Base-by-base conservation (phyloP, 2,113 vertebrate genomes). In the Hyla sarda region DNA sequence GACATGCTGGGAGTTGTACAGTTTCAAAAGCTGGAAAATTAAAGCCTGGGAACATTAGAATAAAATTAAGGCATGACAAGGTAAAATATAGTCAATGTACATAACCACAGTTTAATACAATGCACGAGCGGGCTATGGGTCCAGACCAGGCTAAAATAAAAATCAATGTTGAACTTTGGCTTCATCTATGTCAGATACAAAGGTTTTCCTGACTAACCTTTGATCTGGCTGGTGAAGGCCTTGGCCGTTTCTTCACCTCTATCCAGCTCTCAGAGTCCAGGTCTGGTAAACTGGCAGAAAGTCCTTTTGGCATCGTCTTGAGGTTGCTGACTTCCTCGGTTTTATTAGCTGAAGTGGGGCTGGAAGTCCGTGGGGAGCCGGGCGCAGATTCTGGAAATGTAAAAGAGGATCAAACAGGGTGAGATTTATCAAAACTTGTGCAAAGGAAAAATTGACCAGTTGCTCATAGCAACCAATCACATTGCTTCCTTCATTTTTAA, bases 211-310 rank as follows among this genome's bases (percentile, higher is more conserved):
- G 11, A 81, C 81, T 82, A 86, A 97, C 97, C 96, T 97, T 99
- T 62, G 96, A 95, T 88, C 94, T 95, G 76, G 96, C 96, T 0
- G 97, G 97, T 0, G 98, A 99, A 0, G 97, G 96, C 21, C 98
- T 91, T 48, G 98, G 96, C 83, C 97, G 95, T 92, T 99, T 99
- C 93, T 99, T 99, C 77, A 99, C 98, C 92, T 99, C 98, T 56
- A 99, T 99, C 98, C 98, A 99, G 1, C 96, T 97, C 90, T 99
- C 98, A 0, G 97, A 99, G 92, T 99, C 98, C 89, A 99, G 90
- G 89, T 99, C 98, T 0, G 98, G 98, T 30, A 99, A 93, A 87
- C 97, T 99, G 71, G 98, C 97, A 0, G 98, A 99, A 85, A 99
- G 93, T 37, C 98, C 98, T 88, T 98, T 99, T n/a, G 97, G 97